Percentiles rank a stretch among this genome's conserved stretches.
Conservation (phyloP, 2,797 vertebrate species). For the Morus bassanus region DNA sequence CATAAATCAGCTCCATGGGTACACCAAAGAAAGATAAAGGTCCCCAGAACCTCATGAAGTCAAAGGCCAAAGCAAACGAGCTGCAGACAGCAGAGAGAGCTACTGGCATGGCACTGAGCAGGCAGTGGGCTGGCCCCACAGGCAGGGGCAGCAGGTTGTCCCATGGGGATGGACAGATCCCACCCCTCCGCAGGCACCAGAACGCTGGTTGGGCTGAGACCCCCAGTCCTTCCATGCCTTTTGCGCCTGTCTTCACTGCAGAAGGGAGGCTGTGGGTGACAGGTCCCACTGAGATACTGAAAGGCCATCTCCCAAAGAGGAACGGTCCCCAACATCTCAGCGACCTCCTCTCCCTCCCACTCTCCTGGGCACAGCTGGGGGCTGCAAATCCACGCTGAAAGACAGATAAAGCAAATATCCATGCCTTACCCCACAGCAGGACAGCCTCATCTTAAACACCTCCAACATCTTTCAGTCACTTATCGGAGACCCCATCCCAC, state of each 20-base stretch:
- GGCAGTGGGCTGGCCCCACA: rapidly evolving
- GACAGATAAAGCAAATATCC: not conserved
- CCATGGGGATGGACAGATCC: not conserved
- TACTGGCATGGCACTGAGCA: rapidly evolving
- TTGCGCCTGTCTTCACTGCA: not conserved
- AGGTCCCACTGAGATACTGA: not conserved
- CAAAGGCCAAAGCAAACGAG: not conserved
- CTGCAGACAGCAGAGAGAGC: not conserved
- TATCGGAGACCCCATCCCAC: not conserved
- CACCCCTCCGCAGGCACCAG: not conserved
- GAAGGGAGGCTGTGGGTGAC: not conserved
- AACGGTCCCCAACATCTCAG: rapidly evolving
- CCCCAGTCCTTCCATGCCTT: not conserved
- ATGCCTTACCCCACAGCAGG: constrained; percentile 82
- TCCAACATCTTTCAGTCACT: not conserved
- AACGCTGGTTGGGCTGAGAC: not conserved
- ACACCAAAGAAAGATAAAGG: not conserved
- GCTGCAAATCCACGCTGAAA: not conserved
- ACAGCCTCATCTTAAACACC: constrained; percentile 56
- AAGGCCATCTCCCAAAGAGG: not conserved
- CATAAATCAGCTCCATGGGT: not conserved
- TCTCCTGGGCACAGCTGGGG: not conserved
- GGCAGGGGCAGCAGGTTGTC: not conserved
- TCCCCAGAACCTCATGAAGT: not conserved
- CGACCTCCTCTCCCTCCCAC: not conserved